Conservation (phyloP, 2,888 invertebrate genomes). For the Drosophila kuntzei region DNA sequence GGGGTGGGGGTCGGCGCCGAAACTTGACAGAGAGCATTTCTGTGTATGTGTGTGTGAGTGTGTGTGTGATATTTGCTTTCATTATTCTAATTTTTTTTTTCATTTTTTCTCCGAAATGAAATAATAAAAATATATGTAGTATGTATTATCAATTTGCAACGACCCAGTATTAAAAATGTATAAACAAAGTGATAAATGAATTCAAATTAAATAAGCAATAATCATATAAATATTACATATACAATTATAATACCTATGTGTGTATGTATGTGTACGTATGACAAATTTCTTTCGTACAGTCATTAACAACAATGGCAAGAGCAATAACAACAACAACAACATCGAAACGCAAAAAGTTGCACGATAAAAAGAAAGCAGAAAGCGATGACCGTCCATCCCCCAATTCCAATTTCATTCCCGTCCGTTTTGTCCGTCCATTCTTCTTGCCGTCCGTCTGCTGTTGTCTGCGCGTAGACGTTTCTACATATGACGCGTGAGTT, state of each 20-base stretch:
- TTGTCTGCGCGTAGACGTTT: slow-evolving; percentile 63
- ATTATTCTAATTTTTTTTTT: slow-evolving; percentile 52
- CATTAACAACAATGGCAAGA: slow-evolving; percentile 32
- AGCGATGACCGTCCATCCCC: slow-evolving; percentile 47
- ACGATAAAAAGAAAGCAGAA: slow-evolving; percentile 76
- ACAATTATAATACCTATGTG: slow-evolving; percentile 11
- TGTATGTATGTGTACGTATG: slow-evolving; percentile 14
- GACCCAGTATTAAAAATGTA: slow-evolving; percentile 7
- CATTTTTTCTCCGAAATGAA: slow-evolving; percentile 40
- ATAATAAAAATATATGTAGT: slow-evolving; percentile 27
- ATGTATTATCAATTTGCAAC: slow-evolving; percentile 19
- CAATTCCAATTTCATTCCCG: slow-evolving; percentile 17
- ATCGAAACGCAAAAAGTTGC: slow-evolving; percentile 57
- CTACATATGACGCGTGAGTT: slow-evolving; percentile 73
- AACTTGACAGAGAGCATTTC: slow-evolving; percentile 22
- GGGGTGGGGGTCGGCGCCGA: slow-evolving; percentile 4
- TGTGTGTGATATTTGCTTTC: slow-evolving; percentile 49
- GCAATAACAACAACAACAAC: slow-evolving; percentile 42
- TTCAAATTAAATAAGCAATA: slow-evolving; percentile 52
- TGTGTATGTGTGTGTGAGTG: slow-evolving; percentile 16
- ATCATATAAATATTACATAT: slow-evolving; percentile 28
- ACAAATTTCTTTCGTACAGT: slow-evolving; percentile 28
- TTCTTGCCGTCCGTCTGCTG: background rate
- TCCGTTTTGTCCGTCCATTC: background rate
- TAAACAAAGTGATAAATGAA: slow-evolving; percentile 62